Percentiles rank a stretch among this genome's conserved stretches.
Conservation (phyloP, 2,113 vertebrate genomes). For the Misgurnus mizolepis region DNA sequence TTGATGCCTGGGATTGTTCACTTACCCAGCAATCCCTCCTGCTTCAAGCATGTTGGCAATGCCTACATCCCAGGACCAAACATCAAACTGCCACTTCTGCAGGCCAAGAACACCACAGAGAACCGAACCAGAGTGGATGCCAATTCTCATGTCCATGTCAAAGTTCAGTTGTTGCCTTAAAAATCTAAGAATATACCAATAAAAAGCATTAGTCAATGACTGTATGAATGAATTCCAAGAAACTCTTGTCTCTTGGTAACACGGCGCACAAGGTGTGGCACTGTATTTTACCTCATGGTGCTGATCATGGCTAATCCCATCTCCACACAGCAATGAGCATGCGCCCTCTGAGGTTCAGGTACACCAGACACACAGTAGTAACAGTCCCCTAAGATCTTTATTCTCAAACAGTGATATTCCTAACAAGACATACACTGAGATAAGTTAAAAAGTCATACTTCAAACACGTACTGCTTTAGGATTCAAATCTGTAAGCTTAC, state of each 20-base stretch:
- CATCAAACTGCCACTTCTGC: conserved; percentile 81
- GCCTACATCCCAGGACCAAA: conserved; percentile 77
- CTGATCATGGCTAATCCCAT: conserved; percentile 97
- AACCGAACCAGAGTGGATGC: conserved; percentile 77
- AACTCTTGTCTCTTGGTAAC: neutral
- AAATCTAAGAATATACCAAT: conserved; percentile 51
- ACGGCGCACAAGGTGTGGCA: neutral
- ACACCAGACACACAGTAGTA: conserved; percentile 97
- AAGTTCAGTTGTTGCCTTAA: conserved; percentile 66
- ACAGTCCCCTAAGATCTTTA: conserved; percentile 96
- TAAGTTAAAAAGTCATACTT: neutral
- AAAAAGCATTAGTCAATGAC: neutral
- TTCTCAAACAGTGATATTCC: conserved; percentile 93
- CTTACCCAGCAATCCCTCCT: conserved; percentile 75
- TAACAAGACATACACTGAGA: conserved; percentile 52
- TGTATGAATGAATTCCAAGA: neutral
- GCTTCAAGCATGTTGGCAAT: conserved; percentile 78
- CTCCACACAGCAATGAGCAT: conserved; percentile 92
- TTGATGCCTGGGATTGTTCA: neutral
- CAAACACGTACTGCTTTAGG: neutral
- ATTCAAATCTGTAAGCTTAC: conserved; percentile 66
- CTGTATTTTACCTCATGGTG: conserved; percentile 81
- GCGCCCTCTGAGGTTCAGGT: conserved; percentile 89
- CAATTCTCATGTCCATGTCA: conserved; percentile 76
- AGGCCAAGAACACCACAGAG: conserved; percentile 78